Conservation (phyloP, 2,797 vertebrate genomes). For the Cirrhinus molitorella region DNA sequence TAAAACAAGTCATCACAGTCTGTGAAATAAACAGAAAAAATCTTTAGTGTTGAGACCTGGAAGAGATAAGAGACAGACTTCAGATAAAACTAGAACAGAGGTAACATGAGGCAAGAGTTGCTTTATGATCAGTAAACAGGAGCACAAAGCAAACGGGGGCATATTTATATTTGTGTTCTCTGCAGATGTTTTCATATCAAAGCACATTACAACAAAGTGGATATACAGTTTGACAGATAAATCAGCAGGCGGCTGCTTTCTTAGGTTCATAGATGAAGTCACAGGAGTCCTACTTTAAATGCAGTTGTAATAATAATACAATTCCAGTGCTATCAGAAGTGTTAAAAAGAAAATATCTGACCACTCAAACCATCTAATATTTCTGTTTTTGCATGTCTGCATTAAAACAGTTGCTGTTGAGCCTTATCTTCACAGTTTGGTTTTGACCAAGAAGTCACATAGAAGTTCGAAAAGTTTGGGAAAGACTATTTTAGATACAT, state of each 20-base stretch:
- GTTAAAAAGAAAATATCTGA: not conserved
- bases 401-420: not conserved
- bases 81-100: not conserved
- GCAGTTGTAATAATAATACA: not conserved
- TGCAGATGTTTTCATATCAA: constrained; percentile 40
- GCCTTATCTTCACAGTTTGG: not conserved
- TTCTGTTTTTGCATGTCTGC: not conserved
- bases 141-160: not conserved
- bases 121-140: constrained; percentile 13
- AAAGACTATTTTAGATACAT: not conserved
- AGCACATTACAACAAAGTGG: constrained; percentile 6
- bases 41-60: no score
- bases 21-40: no score
- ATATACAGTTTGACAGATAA: constrained; percentile 18
- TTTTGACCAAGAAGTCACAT: not conserved
- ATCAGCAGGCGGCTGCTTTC: not conserved
- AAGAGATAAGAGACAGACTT: not conserved
- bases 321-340: not conserved
- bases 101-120: constrained; percentile 6
- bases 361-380: not conserved
- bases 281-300: not conserved
- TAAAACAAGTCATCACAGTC: no score
- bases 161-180: constrained; percentile 28
- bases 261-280: not conserved
- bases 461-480: not conserved